Percentiles rank a stretch among this genome's conserved stretches.
Conservation (phyloP, 2,888 invertebrate species). For the Agrochola lota region DNA sequence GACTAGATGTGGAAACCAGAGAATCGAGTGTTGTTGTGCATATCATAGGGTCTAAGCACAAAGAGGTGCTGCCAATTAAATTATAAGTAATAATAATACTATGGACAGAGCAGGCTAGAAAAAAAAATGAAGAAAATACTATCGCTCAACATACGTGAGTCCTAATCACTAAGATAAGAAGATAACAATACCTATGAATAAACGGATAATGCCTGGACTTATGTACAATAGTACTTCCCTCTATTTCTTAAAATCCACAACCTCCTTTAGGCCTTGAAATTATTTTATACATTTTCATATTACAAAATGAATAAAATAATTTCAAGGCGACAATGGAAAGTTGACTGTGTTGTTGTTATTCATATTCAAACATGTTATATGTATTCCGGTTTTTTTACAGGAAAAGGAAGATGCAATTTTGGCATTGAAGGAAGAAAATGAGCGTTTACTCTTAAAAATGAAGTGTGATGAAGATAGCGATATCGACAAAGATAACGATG, state of each 20-base stretch:
- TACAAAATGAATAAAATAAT: slow-evolving; percentile 3
- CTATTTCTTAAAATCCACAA: neutral
- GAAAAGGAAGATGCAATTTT: slow-evolving; percentile 87
- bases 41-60: no score
- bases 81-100: neutral
- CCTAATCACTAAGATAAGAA: slow-evolving; percentile 5
- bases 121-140: neutral
- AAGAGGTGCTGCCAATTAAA: neutral
- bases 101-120: neutral
- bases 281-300: neutral
- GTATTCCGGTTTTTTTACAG: slow-evolving; percentile 70
- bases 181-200: neutral
- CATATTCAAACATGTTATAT: neutral
- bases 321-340: neutral
- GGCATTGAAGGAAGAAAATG: slow-evolving; percentile 87
- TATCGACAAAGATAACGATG: slow-evolving; percentile 8
- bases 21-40: neutral
- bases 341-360: slow-evolving; percentile 11
- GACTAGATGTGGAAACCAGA: neutral
- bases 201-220: neutral
- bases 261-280: neutral
- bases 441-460: slow-evolving; percentile 82
- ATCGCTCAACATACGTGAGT: neutral
- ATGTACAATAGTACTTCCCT: neutral
- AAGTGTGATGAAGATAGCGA: slow-evolving; percentile 75